Evolutionary conservation across 1,140 invertebrate species (phyloP).

Genomic region (Maconellicoccus hirsutus): DNA sequence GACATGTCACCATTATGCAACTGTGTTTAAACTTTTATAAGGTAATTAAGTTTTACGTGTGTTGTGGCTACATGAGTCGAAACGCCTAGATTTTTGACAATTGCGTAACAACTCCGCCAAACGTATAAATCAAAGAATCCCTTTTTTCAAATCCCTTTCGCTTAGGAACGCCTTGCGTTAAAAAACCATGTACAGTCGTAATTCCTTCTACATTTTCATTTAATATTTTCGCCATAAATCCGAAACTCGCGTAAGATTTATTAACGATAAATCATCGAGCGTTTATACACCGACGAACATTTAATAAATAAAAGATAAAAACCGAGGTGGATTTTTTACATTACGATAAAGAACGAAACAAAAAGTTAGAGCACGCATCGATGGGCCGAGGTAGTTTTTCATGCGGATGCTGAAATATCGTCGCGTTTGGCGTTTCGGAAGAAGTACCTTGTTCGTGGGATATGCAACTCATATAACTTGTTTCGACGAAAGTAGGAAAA

Average conservation of each 20-base stretch:
- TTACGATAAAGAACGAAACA: not conserved
- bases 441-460: too few relatives aligned
- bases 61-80: too few relatives aligned
- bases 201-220: conserved; percentile 22
- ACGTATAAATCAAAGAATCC: not conserved
- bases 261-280: not conserved
- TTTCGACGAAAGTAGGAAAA: too few relatives aligned
- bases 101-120: not conserved
- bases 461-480: too few relatives aligned
- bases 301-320: conserved; percentile 21
- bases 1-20: not conserved
- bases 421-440: too few relatives aligned
- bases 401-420: too few relatives aligned
- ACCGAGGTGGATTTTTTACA: conserved; percentile 3
- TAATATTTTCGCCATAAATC: conserved; percentile 19
- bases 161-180: not conserved
- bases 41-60: not conserved
- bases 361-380: not conserved
- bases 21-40: conserved; percentile 5
- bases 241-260: conserved; percentile 2
- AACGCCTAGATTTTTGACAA: not conserved
- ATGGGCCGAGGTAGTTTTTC: too few relatives aligned
- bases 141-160: not conserved
- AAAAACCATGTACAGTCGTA: not conserved
- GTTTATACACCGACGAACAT: not conserved